Evolutionary conservation across 1,140 invertebrate genomes (phyloP), one percentile per base, ranked within the genome.

Genomic region (Ladona fulva): DNA sequence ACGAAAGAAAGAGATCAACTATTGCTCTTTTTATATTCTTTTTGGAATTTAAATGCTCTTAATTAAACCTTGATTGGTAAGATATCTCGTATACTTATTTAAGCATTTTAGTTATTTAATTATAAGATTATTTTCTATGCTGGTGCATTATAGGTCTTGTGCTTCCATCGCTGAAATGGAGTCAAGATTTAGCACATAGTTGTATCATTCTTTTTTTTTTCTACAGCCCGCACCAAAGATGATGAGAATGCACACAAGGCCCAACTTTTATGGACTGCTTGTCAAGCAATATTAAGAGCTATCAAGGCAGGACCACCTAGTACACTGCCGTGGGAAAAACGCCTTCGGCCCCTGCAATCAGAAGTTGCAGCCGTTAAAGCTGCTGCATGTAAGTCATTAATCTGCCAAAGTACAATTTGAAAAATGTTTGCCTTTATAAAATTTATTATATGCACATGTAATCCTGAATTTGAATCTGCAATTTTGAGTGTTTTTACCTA

Each of bases 191-290:
- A 6, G 1, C 1, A 66, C n/a, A 25, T 77, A 6, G 5, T 77
- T n/a, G 5, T 75, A 77, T 42, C 1, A 44, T 75, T 77, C 22
- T 6, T 78, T 82, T 77, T 25, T 77, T 79, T 81, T 78, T 81
- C 89, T 88, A 44, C 83, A 95, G 94, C 88, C 74, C 90, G 95
- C 44, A 90, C 93, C 73, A 91, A 92, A 25, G 89, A 91, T 29
- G 96, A 98, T 81, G 91, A 91, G 81, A 89, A 90, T 78, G 91
- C 92, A 0, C 90, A 92, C 78, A 90, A 94, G 80, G 92, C 95
- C 6, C 95, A 97, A 84, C 89, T 94, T 42, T 88, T 98, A 80
- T 99, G 97, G 97, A 90, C 94, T 77, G 93, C 96, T 12, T 97
- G 94, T 83, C 94, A 97, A 82, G 90, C 94, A 22, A 86, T 98